These are phyloP conservation scores for Sinocyclocheilus anophthalmus DNA, from an alignment of 2,113 vertebrate genomes.

Conservation along the genomic window DNA sequence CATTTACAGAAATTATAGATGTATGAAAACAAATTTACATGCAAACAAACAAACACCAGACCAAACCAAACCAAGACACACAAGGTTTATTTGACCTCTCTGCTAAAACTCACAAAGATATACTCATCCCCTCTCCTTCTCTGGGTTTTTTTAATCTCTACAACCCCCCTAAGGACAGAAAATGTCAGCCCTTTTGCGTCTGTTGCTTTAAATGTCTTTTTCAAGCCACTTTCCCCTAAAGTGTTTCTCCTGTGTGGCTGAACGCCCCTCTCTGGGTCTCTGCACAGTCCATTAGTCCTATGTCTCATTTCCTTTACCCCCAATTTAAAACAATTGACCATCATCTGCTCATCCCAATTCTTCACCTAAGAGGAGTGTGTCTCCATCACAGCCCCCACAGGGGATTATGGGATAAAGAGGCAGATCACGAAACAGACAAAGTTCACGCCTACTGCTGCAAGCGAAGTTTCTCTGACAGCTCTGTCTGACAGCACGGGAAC, in stretches of 20 bases:
- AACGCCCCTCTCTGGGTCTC: not conserved
- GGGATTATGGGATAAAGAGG: constrained; percentile 42
- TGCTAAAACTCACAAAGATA: not conserved
- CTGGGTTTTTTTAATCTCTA: constrained; percentile 11
- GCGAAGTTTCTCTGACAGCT: not conserved
- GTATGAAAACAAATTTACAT: not conserved
- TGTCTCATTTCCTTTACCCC: constrained; percentile 21
- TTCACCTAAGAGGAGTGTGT: constrained; percentile 32
- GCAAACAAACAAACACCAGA: not conserved
- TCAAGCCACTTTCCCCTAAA: constrained; percentile 29
- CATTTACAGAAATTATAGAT: not conserved
- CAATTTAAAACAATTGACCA: constrained; percentile 39
- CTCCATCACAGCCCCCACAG: not conserved
- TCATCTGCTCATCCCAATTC: constrained; percentile 4
- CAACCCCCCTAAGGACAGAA: constrained; percentile 4
- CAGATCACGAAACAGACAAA: constrained; percentile 40
- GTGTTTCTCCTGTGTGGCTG: not conserved
- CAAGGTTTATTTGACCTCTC: not conserved
- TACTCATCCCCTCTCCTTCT: not conserved
- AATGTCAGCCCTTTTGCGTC: constrained; percentile 37
- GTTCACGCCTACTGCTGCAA: constrained; percentile 2
- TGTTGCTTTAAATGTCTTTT: constrained; percentile 41
- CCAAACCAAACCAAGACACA: not conserved
- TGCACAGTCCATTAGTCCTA: not conserved
- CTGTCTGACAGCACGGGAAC: not conserved